phyloP scores from a whole-genome alignment of 2,888 invertebrate genomes.

The Nemurella pictetii region DNA sequence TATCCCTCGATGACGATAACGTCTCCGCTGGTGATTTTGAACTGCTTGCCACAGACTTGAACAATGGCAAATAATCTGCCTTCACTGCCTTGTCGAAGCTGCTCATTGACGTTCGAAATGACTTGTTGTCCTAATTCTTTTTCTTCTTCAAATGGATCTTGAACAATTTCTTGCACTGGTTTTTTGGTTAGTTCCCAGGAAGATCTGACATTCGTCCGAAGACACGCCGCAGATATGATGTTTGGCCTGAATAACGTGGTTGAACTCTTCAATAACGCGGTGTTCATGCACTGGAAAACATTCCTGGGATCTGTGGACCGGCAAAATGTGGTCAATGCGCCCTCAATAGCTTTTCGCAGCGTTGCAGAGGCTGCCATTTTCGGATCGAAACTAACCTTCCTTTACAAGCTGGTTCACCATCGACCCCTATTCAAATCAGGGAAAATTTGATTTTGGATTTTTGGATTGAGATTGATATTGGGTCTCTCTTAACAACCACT shows the following conservation, averaged over 20 bases:
- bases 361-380: neutral
- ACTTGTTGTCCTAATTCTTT: conserved; percentile 53
- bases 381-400: neutral
- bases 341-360: neutral
- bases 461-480: too few relatives aligned
- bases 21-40: conserved; percentile 84
- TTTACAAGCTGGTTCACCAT: too few relatives aligned
- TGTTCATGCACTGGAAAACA: neutral
- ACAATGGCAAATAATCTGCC: conserved; percentile 81
- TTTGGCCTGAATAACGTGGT: neutral
- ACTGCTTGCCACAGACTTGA: conserved; percentile 80
- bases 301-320: neutral
- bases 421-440: neutral
- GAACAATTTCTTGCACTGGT: conserved; percentile 16
- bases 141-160: neutral
- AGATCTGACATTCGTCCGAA: neutral
- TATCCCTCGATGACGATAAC: conserved; percentile 78
- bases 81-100: conserved; percentile 58
- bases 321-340: neutral
- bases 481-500: too few relatives aligned
- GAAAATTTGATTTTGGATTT: too few relatives aligned
- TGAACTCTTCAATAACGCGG: neutral
- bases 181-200: neutral
- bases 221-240: neutral
- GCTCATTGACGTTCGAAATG: conserved; percentile 65